Base-by-base conservation (phyloP, 1,140 invertebrate genomes). In the Marisa cornuarietis region DNA sequence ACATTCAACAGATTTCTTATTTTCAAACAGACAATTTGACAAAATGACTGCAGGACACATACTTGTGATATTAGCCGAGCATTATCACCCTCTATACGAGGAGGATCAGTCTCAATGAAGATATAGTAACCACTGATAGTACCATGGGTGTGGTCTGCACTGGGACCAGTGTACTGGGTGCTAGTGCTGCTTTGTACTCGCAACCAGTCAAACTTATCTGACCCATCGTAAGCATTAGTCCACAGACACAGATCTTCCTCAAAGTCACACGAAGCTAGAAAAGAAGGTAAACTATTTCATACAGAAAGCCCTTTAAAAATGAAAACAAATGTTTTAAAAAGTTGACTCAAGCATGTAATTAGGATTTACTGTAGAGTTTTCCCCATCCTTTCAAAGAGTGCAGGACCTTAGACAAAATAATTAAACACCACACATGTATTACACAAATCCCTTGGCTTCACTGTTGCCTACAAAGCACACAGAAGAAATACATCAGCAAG, bases 1-100 rank as follows among this genome's bases (percentile, higher is more conserved):
- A 73, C 49, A 73, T n/a, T 22, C 49, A 73, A 49, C 52, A 42
- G 58, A 18, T 24, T 14, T 24, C 16, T 54, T 49, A 73, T 42
- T 9, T 24, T 54, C 49, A 73, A 18, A 73, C 49, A 73, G 22
- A n/a, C 20, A 73, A 49, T 54, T 24, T 54, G 20, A 73, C 71
- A 73, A 22, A 73, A 22, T 54, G 18, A 73, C 51, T n/a, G 10
- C 51, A 49, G 58, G 49, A 73, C 18, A 71, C n/a, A 26, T 22
- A 71, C 71, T 58, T 79, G 71, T 24, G 77, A 79, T 11, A 22
- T n/a, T 49, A 71, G 54, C 31, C 85, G 71, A 24, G 89, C 90
- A 76, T 80, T 87, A 80, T 95, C 95, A 85, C 95, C 94, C 26
- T 91, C 88, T 63, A 92, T 86, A 62, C 93, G 89, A 0, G 94